Base-by-base conservation (phyloP, 2,113 vertebrate species). In the Copsychus sechellarum region DNA sequence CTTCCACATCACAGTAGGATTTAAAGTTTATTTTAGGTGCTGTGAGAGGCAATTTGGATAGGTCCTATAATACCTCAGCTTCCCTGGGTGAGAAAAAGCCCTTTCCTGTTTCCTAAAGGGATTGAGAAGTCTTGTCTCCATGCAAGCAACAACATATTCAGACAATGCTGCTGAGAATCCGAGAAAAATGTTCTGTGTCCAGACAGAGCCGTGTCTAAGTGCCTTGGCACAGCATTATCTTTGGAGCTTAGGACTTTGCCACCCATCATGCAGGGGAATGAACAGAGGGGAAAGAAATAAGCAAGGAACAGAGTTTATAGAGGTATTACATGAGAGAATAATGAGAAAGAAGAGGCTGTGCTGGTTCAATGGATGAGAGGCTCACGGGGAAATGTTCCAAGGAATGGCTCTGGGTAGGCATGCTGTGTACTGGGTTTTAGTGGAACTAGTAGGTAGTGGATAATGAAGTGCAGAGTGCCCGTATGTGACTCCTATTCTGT, bases 231-330 rank as follows among this genome's bases (percentile, higher is more conserved):
- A 74, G 33, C 54, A 42, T 93, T 92, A 81, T 88, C 80, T 90
- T 77, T 81, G 88, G 77, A 90, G 47, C 42, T 88, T 83, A 94
- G 64, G 72, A 78, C 67, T 88, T 90, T 96, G 79, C 81, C 82
- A 88, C 81, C 67, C 88, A 80, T 76, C 42, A 57, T 29, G 79
- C 70, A 51, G 54, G 28, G 42, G 45, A 94, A 50, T 3, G 5
- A 72, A 47, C 33, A 58, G 34, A 88, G 38, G 6, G 4, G 8
- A 83, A 33, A 54, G 42, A 88, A 77, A 60, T 31, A 54, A 88
- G 54, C 26, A 67, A 77, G 56, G 57, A 80, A 4, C 7, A 73
- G 43, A 58, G 2, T 81, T 95, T 64, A 19, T 42, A 65, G 54
- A 73, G 33, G 29, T 81, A 61, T 83, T 78, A 61, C 4, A 8